Evolutionary conservation across 2,797 vertebrate genomes (phyloP), one percentile per base, ranked within the genome.

Genomic region (Pseudomugil tenellus): DNA sequence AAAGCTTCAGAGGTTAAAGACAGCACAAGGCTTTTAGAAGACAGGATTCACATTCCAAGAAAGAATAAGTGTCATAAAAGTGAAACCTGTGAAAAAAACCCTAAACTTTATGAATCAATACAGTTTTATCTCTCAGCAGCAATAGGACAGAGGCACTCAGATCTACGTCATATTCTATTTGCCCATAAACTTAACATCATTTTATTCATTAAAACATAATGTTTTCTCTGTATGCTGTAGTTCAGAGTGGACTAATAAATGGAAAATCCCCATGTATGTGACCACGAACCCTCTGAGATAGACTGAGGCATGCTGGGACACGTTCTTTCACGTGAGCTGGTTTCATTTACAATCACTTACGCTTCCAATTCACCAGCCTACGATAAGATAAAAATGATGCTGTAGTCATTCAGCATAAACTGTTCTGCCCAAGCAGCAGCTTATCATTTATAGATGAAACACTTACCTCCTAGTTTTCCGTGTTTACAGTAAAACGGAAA

Each of bases 1-100:
- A 69, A 69, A 81, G 73, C 49, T 67, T 85, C 68, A 63, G 78
- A 55, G 82, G 61, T 58, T 61, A 72, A 35, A 74, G 31, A 64
- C 64, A 75, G 49, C 19, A n/a, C 58, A 52, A 85, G 78, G 78
- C 79, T 80, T 87, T 86, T 54, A 72, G 68, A 68, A 84, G 81
- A 72, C 51, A 54, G 21, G 39, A 58, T 69, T 81, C 16, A 51
- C 46, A 73, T 66, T 71, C 64, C 55, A 69, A 66, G 70, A 52
- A 26, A 66, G 65, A 6, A 51, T 1, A 57, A 57, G 46, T 63
- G 56, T 60, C 32, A 76, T 65, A 76, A 67, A 76, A 59, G 6
- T 23, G 13, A 28, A 52, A 28, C 53, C 17, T 51, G 32, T 54
- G 1, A 46, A 29, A 29, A 51, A 1, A 46, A 32, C 31, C 56